Percentiles rank a stretch among this genome's conserved stretches.
Conservation (phyloP, 2,888 invertebrate genomes). For the Micropterix aruncella region DNA sequence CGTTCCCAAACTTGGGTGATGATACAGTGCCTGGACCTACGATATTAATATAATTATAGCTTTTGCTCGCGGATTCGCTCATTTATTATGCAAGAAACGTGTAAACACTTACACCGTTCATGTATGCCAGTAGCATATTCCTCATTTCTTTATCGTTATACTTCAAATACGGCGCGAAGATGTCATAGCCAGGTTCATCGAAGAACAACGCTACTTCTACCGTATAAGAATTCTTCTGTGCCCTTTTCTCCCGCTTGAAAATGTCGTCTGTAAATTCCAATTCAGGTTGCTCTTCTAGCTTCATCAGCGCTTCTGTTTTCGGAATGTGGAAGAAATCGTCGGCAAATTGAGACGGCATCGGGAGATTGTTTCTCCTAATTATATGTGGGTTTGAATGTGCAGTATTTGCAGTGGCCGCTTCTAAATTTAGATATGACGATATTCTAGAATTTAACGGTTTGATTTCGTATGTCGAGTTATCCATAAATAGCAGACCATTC, state of each 20-base stretch:
- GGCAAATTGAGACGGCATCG: conserved; percentile 4
- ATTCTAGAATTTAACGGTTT: conserved; percentile 40
- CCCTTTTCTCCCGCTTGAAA: conserved; percentile 6
- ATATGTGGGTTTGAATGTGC: conserved; percentile 15
- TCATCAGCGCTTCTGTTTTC: conserved; percentile 2
- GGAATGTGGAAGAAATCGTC: conserved; percentile 6
- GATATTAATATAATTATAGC: conserved; percentile 9
- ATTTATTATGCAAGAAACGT: background rate
- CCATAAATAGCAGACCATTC: conserved; percentile 54
- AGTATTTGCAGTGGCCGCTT: conserved; percentile 19
- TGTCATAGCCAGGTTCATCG: conserved; percentile 57
- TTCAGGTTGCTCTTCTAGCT: conserved; percentile 7
- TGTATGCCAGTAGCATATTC: conserved; percentile 65
- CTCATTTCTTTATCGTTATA: conserved; percentile 48
- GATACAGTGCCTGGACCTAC: conserved; percentile 66
- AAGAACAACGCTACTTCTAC: conserved; percentile 62
- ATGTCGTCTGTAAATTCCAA: conserved; percentile 10
- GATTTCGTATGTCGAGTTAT: conserved; percentile 55
- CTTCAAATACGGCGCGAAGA: conserved; percentile 53
- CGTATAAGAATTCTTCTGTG: conserved; percentile 28
- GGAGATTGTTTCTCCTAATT: background rate
- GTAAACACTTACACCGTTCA: conserved; percentile 50
- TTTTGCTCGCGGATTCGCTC: background rate
- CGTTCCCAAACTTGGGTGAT: conserved; percentile 56
- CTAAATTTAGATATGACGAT: conserved; percentile 10